Conservation (phyloP, 2,113 vertebrate species). For the Scomber scombrus region DNA sequence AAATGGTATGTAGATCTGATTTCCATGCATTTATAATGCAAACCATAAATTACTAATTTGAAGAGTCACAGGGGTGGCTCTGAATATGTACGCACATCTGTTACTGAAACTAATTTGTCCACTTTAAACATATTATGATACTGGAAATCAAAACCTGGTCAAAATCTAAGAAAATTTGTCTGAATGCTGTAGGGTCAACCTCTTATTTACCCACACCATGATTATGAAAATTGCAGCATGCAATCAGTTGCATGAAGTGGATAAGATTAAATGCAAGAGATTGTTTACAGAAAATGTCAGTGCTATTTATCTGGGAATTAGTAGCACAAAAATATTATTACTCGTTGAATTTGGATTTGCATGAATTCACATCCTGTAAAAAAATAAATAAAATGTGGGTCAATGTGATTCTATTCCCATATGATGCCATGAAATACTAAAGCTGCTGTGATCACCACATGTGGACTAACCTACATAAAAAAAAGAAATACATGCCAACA, state of each 20-base stretch:
- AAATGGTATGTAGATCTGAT: not conserved
- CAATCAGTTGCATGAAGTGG: not conserved
- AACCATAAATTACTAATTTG: not conserved
- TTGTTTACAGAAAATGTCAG: constrained; percentile 14
- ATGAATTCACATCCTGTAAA: constrained; percentile 61
- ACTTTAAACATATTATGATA: constrained; percentile 7
- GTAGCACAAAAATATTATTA: constrained; percentile 11
- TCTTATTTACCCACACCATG: constrained; percentile 7
- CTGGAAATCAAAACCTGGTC: not conserved
- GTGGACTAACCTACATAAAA: constrained; percentile 27
- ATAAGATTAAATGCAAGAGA: not conserved
- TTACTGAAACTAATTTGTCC: not conserved
- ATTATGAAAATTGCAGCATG: not conserved
- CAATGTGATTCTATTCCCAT: constrained; percentile 33
- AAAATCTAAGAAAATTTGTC: constrained; percentile 7
- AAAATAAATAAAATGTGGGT: constrained; percentile 40
- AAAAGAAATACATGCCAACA: not conserved
- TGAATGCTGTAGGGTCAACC: not conserved
- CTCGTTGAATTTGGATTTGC: constrained; percentile 52
- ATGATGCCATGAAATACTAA: constrained; percentile 39
- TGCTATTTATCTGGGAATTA: constrained; percentile 19
- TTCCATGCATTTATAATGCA: constrained; percentile 3
- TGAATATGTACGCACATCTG: not conserved
- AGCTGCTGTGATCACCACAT: constrained; percentile 1
- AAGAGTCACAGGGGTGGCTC: not conserved